Evolutionary conservation across 2,888 invertebrate genomes (phyloP).

Genomic region (Drosophila lutescens): DNA sequence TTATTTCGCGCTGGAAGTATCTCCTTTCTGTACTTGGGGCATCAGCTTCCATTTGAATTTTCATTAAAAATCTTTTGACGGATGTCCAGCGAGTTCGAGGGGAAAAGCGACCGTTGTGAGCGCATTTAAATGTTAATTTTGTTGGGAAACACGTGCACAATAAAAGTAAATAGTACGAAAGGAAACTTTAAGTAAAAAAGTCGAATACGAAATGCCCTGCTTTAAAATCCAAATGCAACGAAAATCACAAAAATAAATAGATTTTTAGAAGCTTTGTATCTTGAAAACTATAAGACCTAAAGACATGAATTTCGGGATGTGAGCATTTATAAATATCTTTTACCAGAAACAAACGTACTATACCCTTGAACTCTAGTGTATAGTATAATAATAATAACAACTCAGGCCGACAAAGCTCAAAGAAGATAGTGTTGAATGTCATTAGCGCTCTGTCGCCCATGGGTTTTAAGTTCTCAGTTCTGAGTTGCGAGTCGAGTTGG

Average conservation of each 20-base stretch:
- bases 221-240: too few species aligned
- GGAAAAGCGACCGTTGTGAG: conserved; percentile 49
- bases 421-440: conserved; percentile 62
- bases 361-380: neutral
- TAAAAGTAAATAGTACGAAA: neutral
- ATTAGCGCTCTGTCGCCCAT: conserved; percentile 71
- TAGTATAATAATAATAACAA: conserved; percentile 8
- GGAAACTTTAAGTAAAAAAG: neutral
- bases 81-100: conserved; percentile 36
- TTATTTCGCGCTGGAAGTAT: conserved; percentile 6
- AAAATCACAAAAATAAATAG: too few species aligned
- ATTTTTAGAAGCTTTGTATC: too few species aligned
- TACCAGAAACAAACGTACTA: neutral
- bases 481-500: conserved; percentile 18
- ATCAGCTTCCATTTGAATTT: conserved; percentile 29
- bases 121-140: conserved; percentile 70
- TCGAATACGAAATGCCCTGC: neutral
- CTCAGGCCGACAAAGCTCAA: conserved; percentile 34
- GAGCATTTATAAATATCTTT: neutral
- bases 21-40: conserved; percentile 15
- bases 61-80: conserved; percentile 32
- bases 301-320: neutral
- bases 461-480: conserved; percentile 44
- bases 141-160: conserved; percentile 38
- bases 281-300: neutral